Evolutionary conservation across 2,888 invertebrate species (phyloP), one percentile per base, ranked within the genome.

Genomic region (Sesia apiformis): DNA sequence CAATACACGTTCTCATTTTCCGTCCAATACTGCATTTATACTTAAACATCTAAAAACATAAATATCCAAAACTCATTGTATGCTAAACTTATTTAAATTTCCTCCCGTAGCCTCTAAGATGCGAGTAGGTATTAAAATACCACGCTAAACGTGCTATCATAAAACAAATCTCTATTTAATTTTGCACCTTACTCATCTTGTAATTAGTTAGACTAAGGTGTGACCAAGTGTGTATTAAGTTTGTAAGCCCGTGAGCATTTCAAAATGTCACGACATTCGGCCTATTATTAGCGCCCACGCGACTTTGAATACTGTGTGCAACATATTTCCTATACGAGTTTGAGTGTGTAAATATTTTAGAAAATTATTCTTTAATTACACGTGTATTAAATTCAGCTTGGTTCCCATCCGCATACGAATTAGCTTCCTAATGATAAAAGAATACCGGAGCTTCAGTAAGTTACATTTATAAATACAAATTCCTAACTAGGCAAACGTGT

Each of bases 261-360:
- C 71, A 74, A 79, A 85, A 86, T 82, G 83, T 81, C 84, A 78
- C 72, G 73, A 71, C 69, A 66, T 72, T 71, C 65, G 65, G 73
- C 77, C 75, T 80, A 81, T 77, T 78, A 81, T 75, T 67, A 72
- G 70, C 83, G 73, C 86, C 86, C 86, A 86, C 87, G 84, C 86
- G 59, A 57, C 60, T 38, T 50, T 5, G 50, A 38, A 50, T 8
- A 7, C 38, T 50, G 50, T 6, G 38, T 50, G 39, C 38, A 50
- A 38, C 39, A 50, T 50, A 38, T 23, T 23, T 23, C 23, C 23
- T 23, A 23, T 23, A 23, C 23, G 23, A 23, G 23, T 23, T 23
- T 23, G 23, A 23, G 23, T 23, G 23, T 23, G 23, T 23, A 23
- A 23, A 23, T 23, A 23, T 23, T 23, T 23, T 23, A 23, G 23